These are phyloP conservation scores for Lindbergichthys nudifrons DNA, from an alignment of 2,797 vertebrate genomes.

Conservation along the genomic window DNA sequence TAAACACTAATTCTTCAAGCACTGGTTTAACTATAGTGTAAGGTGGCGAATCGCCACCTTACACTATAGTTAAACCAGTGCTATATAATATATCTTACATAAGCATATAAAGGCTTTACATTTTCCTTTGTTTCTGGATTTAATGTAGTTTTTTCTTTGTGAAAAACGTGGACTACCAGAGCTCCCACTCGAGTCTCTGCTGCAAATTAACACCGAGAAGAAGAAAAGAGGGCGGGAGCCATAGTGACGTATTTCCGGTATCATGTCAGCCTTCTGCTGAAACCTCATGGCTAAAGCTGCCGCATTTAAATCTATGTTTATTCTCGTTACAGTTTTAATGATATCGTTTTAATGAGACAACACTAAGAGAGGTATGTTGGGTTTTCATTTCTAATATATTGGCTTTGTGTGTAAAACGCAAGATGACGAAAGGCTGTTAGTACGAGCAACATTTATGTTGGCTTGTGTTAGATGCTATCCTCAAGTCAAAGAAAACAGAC, in stretches of 20 bases:
- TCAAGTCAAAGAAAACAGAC: neutral
- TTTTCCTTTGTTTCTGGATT: neutral
- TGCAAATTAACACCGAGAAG: too few species aligned
- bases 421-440: neutral
- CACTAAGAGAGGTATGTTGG: constrained; percentile 3
- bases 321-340: fast-evolving
- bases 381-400: fast-evolving
- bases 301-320: fast-evolving
- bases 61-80: too few species aligned
- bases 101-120: neutral
- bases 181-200: neutral
- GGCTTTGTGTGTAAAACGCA: fast-evolving
- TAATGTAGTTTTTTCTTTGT: neutral
- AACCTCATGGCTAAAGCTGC: constrained; percentile 46
- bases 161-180: neutral
- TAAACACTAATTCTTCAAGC: neutral
- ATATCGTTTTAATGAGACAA: neutral
- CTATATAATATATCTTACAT: neutral
- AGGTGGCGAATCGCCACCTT: too few species aligned
- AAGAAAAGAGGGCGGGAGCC: neutral
- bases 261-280: constrained; percentile 62
- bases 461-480: neutral
- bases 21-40: neutral
- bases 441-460: neutral
- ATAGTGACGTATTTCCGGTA: constrained; percentile 62